These are phyloP conservation scores for Leucania comma DNA, from an alignment of 2,888 invertebrate genomes.

Conservation along the genomic window DNA sequence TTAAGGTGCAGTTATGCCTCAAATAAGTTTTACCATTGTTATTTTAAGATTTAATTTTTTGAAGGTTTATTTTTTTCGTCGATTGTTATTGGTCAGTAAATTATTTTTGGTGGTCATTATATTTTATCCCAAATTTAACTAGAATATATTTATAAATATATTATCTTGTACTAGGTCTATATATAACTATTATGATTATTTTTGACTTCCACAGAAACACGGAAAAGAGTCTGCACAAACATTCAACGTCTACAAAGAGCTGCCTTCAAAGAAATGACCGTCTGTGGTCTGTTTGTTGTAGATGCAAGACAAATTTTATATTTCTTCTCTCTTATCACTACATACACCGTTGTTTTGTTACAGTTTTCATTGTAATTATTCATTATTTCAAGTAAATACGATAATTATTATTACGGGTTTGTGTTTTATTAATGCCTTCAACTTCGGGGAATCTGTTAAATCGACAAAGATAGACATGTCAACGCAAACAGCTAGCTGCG, in stretches of 20 bases:
- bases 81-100: too few relatives aligned
- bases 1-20: too few relatives aligned
- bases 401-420: too few relatives aligned
- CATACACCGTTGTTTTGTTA: constrained; percentile 17
- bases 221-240: constrained; percentile 25
- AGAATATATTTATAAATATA: too few relatives aligned
- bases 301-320: constrained; percentile 22
- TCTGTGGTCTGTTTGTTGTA: constrained; percentile 13
- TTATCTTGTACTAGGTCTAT: too few relatives aligned
- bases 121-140: too few relatives aligned
- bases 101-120: too few relatives aligned
- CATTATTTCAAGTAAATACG: not conserved
- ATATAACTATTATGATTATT: not conserved
- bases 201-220: constrained; percentile 2
- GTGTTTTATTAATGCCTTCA: too few relatives aligned
- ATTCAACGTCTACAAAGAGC: constrained; percentile 13
- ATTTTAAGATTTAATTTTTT: too few relatives aligned
- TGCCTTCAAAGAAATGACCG: constrained; percentile 12
- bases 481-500: too few relatives aligned
- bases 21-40: too few relatives aligned
- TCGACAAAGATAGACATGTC: not conserved
- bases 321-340: constrained; percentile 18
- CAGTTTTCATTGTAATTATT: constrained; percentile 11
- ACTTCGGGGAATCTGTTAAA: not conserved
- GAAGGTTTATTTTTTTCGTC: too few relatives aligned